Evolutionary conservation across 2,888 invertebrate species (phyloP), one percentile per base, ranked within the genome.

Genomic region (Seira ritae): DNA sequence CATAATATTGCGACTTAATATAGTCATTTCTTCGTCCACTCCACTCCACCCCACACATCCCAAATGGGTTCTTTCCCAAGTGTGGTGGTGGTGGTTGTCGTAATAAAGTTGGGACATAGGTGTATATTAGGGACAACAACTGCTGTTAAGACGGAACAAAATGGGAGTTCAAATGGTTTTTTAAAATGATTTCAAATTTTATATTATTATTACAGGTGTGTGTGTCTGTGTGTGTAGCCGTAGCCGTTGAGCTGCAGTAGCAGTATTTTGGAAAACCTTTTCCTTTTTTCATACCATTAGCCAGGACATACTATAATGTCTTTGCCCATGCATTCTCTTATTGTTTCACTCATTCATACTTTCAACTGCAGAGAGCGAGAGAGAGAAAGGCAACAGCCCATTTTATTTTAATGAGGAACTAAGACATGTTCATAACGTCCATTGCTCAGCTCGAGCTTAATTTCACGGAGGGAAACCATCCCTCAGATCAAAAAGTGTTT

Each of bases 391-490:
- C 42, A 42, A 42, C 55, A 66, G 17, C 55, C 71, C 81, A 82
- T 82, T 82, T 72, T 72, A 82, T 72, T 82, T 82, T 82, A 82
- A 82, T 76, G 81, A 76, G 76, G 76, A 46, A 65, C 81, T 74
- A 67, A 82, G 81, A 76, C 81, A 82, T 82, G 76, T 76, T 82
- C 81, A 82, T 82, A 76, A 76, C 76, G 68, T 67, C 55, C 67
- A 42, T 42, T 42, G 71, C n/a, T n/a, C n/a, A n/a, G n/a, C n/a
- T n/a, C 71, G 67, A 82, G 76, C 81, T 82, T 82, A 82, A 82
- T 82, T 82, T 82, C 76, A 82, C 81, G 76, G 70, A 72, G 81
- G 66, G 81, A 76, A 73, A 76, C 81, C 76, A 76, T 82, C 65
- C 76, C 76, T 81, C 81, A 82, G 71, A 42, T 42, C 42, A 12